Evolutionary conservation across 2,888 invertebrate species (phyloP).

Genomic region (Conistra vaccinii): DNA sequence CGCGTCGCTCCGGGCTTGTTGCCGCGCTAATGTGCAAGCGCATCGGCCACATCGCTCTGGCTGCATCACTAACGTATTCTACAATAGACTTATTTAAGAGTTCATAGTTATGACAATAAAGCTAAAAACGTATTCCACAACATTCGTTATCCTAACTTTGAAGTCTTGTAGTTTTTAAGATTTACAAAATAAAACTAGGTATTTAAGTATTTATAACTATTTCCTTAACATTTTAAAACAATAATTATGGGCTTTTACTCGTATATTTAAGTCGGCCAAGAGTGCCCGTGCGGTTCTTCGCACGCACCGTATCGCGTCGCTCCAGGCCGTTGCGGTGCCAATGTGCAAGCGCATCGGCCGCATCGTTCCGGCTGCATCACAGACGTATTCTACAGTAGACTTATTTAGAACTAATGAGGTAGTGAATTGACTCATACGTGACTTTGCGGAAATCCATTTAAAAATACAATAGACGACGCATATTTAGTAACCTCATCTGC

Average conservation of each 20-base stretch:
- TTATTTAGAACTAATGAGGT: not conserved
- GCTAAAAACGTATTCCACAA: not conserved
- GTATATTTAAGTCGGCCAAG: conserved; percentile 78
- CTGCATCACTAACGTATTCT: conserved; percentile 71
- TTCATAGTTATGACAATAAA: not conserved
- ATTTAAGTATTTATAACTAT: not conserved
- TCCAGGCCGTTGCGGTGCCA: conserved; percentile 76
- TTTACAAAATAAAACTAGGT: no score
- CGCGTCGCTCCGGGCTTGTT: conserved; percentile 77
- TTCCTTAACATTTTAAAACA: not conserved
- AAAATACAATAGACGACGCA: no score
- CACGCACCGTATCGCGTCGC: conserved; percentile 74
- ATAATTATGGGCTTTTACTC: conserved; percentile 52
- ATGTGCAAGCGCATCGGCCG: conserved; percentile 74
- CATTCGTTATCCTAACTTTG: not conserved
- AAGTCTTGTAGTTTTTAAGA: not conserved
- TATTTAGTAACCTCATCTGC: no score
- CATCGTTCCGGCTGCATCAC: conserved; percentile 63
- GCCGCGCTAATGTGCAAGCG: conserved; percentile 77
- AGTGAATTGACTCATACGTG: no score
- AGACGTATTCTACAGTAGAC: conserved; percentile 69
- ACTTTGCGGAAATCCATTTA: no score
- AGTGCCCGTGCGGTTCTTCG: conserved; percentile 70
- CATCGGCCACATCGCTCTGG: conserved; percentile 63
- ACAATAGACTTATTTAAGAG: conserved; percentile 52